These are phyloP conservation scores for Atta colombica DNA, from an alignment of 1,140 invertebrate species.

Conservation along the genomic window DNA sequence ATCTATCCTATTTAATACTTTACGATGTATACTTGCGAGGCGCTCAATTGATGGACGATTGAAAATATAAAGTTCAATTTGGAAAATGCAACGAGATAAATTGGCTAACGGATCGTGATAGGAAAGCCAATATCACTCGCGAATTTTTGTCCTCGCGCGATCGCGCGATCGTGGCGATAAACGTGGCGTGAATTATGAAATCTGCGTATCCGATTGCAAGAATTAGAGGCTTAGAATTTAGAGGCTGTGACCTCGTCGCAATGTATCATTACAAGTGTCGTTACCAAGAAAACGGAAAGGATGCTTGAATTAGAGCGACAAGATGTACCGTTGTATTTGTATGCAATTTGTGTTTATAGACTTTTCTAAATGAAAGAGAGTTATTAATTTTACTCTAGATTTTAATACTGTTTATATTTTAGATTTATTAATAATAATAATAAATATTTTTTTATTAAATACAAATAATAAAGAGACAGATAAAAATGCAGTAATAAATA, in stretches of 20 bases:
- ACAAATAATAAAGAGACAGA: too few species aligned
- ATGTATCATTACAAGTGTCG: neutral
- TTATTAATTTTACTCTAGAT: neutral
- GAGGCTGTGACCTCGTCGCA: neutral
- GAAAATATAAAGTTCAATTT: slow-evolving; percentile 8
- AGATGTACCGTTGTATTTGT: neutral
- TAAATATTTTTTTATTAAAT: too few species aligned
- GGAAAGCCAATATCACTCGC: slow-evolving; percentile 8
- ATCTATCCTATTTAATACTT: slow-evolving; percentile 38
- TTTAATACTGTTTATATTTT: too few species aligned
- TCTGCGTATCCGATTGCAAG: neutral
- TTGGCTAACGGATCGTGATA: slow-evolving; percentile 58
- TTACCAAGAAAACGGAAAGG: neutral
- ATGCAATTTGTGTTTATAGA: neutral
- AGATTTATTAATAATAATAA: too few species aligned
- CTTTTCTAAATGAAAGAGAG: neutral
- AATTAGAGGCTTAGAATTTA: neutral
- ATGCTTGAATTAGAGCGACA: neutral
- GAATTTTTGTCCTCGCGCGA: slow-evolving; percentile 31
- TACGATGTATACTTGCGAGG: neutral
- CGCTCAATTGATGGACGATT: neutral
- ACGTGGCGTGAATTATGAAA: slow-evolving; percentile 29
- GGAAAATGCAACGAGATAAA: slow-evolving; percentile 48
- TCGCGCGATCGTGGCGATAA: neutral
- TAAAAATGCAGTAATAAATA: too few species aligned